Percentiles rank a stretch among this genome's conserved stretches.
These are phyloP conservation scores for Mohoua ochrocephala DNA, from an alignment of 2,113 vertebrate genomes.

Conservation along the genomic window DNA sequence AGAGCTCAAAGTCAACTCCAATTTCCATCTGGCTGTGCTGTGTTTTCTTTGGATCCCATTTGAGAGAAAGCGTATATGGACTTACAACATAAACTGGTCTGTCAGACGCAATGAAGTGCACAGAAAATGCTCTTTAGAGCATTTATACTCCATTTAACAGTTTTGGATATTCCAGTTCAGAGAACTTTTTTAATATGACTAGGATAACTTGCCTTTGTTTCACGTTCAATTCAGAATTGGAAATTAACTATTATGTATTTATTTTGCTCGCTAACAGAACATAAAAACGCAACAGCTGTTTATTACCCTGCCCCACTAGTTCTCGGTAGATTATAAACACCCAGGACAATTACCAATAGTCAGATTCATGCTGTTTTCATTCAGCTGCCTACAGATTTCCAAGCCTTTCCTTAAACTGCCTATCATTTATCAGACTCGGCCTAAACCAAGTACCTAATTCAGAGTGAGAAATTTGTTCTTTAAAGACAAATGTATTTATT, in stretches of 20 bases:
- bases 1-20: slow-evolving; percentile 45
- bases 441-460: background rate
- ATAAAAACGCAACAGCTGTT: background rate
- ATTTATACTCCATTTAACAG: background rate
- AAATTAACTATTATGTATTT: background rate
- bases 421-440: background rate
- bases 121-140: background rate
- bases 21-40: background rate
- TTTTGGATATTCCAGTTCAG: background rate
- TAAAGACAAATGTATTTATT: background rate
- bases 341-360: background rate
- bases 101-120: background rate
- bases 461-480: background rate
- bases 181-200: background rate
- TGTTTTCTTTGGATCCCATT: slow-evolving; percentile 30
- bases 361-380: background rate
- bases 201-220: background rate
- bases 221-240: background rate
- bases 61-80: background rate
- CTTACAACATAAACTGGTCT: background rate
- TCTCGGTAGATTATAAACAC: background rate
- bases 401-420: background rate
- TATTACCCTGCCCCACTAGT: background rate
- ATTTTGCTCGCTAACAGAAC: background rate
- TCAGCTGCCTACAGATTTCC: background rate